Conservation (phyloP, 2,113 vertebrate genomes). For the Scomber scombrus region DNA sequence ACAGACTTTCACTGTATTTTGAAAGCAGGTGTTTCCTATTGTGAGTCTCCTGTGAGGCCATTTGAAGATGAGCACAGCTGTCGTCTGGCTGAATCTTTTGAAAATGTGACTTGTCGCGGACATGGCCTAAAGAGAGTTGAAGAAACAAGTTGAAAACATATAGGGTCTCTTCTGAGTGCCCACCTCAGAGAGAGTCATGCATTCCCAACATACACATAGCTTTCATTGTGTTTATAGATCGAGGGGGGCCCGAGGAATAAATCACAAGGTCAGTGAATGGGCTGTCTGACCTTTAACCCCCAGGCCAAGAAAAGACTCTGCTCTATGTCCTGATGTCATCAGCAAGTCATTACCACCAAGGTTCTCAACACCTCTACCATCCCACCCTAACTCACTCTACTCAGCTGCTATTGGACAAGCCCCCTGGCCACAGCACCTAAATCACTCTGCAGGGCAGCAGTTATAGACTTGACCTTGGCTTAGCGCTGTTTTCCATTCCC, state of each 20-base stretch:
- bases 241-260: slow-evolving; percentile 77
- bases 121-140: slow-evolving; percentile 36
- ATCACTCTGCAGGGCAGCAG: slow-evolving; percentile 65
- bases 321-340: slow-evolving; percentile 81
- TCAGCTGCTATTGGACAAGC: slow-evolving; percentile 50
- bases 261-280: slow-evolving; percentile 79
- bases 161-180: slow-evolving; percentile 29
- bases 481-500: slow-evolving; percentile 63
- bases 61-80: slow-evolving; percentile 47
- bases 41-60: slow-evolving; percentile 19
- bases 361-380: slow-evolving; percentile 79
- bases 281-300: slow-evolving; percentile 77
- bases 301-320: slow-evolving; percentile 72
- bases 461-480: slow-evolving; percentile 82
- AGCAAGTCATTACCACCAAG: slow-evolving; percentile 77
- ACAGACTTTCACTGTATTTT: slow-evolving; percentile 59
- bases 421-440: slow-evolving; percentile 59
- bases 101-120: slow-evolving; percentile 9
- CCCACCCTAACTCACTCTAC: slow-evolving; percentile 44
- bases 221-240: slow-evolving; percentile 79
- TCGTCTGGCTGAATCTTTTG: slow-evolving; percentile 36
- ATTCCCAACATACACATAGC: slow-evolving; percentile 72
- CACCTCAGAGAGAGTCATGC: slow-evolving; percentile 59
- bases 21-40: slow-evolving; percentile 55
- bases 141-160: slow-evolving; percentile 49